Conservation (phyloP, 2,113 vertebrate species). For the Myrmecobius fasciatus region DNA sequence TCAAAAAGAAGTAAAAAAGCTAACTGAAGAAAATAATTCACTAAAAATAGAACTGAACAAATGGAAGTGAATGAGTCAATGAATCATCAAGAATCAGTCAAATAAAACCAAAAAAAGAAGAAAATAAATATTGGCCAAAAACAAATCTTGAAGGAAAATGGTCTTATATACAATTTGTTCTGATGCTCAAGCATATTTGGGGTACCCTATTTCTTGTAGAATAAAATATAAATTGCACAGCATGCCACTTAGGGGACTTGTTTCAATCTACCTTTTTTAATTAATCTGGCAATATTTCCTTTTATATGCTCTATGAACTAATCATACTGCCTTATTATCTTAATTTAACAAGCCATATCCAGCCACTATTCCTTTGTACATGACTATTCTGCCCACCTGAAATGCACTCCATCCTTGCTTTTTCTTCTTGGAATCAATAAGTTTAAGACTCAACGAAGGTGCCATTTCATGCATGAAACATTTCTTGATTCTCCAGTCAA, state of each 20-base stretch:
- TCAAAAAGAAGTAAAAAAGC: too few relatives aligned
- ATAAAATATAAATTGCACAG: not conserved
- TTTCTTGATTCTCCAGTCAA: not conserved
- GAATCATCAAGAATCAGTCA: too few relatives aligned
- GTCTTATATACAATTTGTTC: not conserved
- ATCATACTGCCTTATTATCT: not conserved
- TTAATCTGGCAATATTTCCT: not conserved
- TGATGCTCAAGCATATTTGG: not conserved
- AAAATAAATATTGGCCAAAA: not conserved
- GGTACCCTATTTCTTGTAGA: not conserved
- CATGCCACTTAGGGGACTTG: not conserved
- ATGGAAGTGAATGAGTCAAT: too few relatives aligned
- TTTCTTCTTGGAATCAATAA: not conserved
- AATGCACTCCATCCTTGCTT: not conserved
- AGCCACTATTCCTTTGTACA: not conserved
- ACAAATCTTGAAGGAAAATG: not conserved
- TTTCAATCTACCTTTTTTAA: not conserved
- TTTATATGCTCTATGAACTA: not conserved
- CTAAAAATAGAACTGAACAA: too few relatives aligned
- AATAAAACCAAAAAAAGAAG: too few relatives aligned
- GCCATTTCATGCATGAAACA: not conserved
- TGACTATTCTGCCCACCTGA: not conserved
- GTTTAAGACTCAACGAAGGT: not conserved
- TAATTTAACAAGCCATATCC: not conserved
- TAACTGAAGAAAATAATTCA: too few relatives aligned